Base-by-base conservation (phyloP, 1,140 invertebrate species). In the Pogonus chalceus region DNA sequence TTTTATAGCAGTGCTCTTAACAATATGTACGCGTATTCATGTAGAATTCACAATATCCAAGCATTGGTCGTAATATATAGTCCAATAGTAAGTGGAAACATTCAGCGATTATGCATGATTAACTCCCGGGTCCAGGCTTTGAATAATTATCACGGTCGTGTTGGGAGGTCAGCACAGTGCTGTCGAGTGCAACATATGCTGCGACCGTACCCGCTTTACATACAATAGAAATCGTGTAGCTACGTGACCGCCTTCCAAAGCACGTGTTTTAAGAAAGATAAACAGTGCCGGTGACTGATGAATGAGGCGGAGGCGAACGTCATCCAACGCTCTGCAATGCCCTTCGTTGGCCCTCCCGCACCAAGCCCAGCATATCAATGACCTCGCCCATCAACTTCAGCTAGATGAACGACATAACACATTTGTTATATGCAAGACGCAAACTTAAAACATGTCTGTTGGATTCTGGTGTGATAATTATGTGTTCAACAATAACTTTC, bases 221-320 rank as follows among this genome's bases (percentile, higher is more conserved):
- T 49, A 49, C 47, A 49, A 49, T 49, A 18, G 20, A 23, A 49
- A 49, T 21, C 47, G 47, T 49, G 47, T 21, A 22, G 20, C 10
- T 49, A 49, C 47, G 47, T 49, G 47, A 49, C 47, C 22, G 47
- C 47, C 47, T 49, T 49, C 47, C 47, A 49, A 49, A 49, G 47
- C 47, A 49, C 47, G 21, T 49, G 47, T 49, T 49, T 49, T 49
- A 20, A 43, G 37, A 7, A 43, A 43, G 37, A 43, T 43, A 43
- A 43, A 43, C 37, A 43, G 7, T 12, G 4, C 37, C 37, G 37
- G 37, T 18, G 37, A 43, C 37, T 43, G 37, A 43, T 43, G 37
- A 43, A 43, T 43, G 37, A 43, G 37, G 37, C 37, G 18, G 37
- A 43, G 37, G 37, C 18, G 37, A 43, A 43, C 37, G 18, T n/a